A percentile compares a stretch with the other conserved stretches of the same genome.
Conservation (phyloP, 2,797 vertebrate species). For the Champsocephalus gunnari region DNA sequence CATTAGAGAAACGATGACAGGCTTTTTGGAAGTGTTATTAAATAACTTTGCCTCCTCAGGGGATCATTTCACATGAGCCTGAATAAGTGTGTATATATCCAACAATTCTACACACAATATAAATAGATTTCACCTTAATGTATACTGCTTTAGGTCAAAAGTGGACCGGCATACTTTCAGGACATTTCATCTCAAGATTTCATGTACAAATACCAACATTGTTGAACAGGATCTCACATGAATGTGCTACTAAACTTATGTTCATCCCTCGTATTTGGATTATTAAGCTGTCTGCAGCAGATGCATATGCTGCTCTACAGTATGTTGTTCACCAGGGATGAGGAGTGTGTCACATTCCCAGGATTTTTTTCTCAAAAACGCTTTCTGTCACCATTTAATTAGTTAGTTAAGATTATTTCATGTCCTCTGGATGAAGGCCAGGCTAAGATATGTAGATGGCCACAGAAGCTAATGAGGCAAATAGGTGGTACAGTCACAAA, state of each 20-base stretch:
- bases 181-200: too few species aligned
- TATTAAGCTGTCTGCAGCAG: not conserved
- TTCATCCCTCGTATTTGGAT: not conserved
- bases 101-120: not conserved
- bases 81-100: constrained; percentile 8
- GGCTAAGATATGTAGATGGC: not conserved
- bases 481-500: constrained; percentile 7
- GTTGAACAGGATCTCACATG: not conserved
- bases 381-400: not conserved
- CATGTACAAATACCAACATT: not conserved
- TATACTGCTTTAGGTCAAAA: not conserved
- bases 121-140: not conserved
- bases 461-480: constrained; percentile 17
- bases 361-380: not conserved
- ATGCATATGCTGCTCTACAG: not conserved
- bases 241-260: not conserved
- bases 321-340: not conserved
- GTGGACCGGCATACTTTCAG: not conserved
- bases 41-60: constrained; percentile 15
- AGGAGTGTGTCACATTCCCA: not conserved
- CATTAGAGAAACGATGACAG: not conserved
- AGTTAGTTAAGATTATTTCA: constrained; percentile 11
- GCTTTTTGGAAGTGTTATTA: constrained; percentile 7
- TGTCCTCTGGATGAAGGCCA: constrained; percentile 17
- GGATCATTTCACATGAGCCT: constrained; percentile 16